Conservation (phyloP, 2,797 vertebrate species). For the Salmo trutta region DNA sequence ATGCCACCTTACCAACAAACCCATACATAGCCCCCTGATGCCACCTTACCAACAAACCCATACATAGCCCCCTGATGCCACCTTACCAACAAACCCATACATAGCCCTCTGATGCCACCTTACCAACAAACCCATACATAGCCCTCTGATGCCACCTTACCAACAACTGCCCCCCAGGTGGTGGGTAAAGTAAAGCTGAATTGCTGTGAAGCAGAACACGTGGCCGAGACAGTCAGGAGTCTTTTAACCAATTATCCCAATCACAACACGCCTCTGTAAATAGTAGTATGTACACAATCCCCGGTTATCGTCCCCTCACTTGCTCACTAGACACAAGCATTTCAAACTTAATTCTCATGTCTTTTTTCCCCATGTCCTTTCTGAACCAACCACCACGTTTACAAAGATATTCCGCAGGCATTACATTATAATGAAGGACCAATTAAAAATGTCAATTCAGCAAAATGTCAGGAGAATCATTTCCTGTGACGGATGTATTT, state of each 20-base stretch:
- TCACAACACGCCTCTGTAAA: rapidly evolving
- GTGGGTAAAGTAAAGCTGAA: neutral
- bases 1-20: too few relatives aligned
- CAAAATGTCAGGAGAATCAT: slow-evolving; percentile 56
- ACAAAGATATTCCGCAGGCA: slow-evolving; percentile 1
- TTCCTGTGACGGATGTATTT: slow-evolving; percentile 41
- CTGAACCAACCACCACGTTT: neutral
- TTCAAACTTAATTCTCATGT: slow-evolving; percentile 9
- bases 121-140: too few relatives aligned
- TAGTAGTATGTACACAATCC: neutral
- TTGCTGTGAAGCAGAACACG: neutral
- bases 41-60: too few relatives aligned
- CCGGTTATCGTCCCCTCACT: neutral
- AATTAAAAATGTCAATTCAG: slow-evolving; percentile 40
- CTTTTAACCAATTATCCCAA: neutral
- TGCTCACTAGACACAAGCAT: slow-evolving; percentile 8
- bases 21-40: too few relatives aligned
- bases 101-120: neutral
- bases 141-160: neutral
- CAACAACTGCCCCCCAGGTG: neutral
- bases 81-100: neutral
- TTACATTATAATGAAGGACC: slow-evolving; percentile 28
- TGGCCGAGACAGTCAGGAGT: neutral
- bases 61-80: too few relatives aligned
- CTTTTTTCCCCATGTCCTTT: slow-evolving; percentile 13